Conservation (phyloP, 2,797 vertebrate genomes). For the Cyprinodon diabolis region DNA sequence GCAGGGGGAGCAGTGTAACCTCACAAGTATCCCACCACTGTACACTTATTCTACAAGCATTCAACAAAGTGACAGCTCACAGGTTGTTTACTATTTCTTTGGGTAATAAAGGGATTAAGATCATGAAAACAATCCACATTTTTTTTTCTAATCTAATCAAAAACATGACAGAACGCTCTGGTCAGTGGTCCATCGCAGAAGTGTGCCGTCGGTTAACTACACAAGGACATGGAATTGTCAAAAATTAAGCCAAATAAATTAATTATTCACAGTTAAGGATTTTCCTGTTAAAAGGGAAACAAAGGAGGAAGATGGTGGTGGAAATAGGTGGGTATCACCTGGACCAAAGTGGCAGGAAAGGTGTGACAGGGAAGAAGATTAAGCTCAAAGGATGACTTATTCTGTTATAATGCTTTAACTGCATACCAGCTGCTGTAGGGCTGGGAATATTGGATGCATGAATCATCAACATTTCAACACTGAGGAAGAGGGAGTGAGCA, state of each 20-base stretch:
- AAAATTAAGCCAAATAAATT: slow-evolving; percentile 58
- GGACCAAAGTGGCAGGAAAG: slow-evolving; percentile 38
- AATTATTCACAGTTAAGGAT: slow-evolving; percentile 64
- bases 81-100: slow-evolving; percentile 16
- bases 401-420: slow-evolving; percentile 16
- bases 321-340: slow-evolving; percentile 28
- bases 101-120: slow-evolving; percentile 23
- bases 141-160: slow-evolving; percentile 5
- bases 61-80: slow-evolving; percentile 30
- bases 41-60: slow-evolving; percentile 25
- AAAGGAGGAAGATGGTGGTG: slow-evolving; percentile 4
- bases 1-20: slow-evolving; percentile 67
- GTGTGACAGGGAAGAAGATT: slow-evolving; percentile 10
- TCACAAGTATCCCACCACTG: slow-evolving; percentile 16
- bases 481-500: slow-evolving; percentile 26
- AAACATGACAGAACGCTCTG: background rate
- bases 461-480: slow-evolving; percentile 57
- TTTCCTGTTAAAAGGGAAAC: slow-evolving; percentile 40
- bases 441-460: slow-evolving; percentile 34
- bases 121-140: slow-evolving; percentile 12
- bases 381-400: slow-evolving; percentile 36
- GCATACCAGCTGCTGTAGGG: slow-evolving; percentile 35
- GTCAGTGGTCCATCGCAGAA: slow-evolving; percentile 11
- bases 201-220: slow-evolving; percentile 27
- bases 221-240: slow-evolving; percentile 34